These are phyloP conservation scores for Campylomormyrus tamandua DNA, from an alignment of 2,113 vertebrate genomes.

Conservation along the genomic window DNA sequence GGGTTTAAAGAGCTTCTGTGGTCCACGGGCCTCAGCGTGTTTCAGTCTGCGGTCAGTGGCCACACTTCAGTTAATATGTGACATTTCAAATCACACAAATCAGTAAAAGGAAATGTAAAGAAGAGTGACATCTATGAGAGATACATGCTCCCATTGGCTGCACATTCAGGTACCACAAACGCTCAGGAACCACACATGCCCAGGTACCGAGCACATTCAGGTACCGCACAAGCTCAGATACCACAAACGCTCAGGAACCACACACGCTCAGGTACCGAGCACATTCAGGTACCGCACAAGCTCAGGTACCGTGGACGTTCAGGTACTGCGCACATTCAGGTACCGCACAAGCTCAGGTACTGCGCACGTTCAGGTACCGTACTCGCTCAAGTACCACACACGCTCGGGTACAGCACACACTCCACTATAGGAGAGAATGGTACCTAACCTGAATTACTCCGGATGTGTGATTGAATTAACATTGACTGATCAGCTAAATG, in stretches of 20 bases:
- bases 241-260: rapidly evolving
- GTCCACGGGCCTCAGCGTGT: not conserved
- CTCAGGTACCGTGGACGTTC: not conserved
- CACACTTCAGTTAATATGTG: not conserved
- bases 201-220: not conserved
- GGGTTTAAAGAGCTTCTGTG: not conserved
- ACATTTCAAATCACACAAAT: not conserved
- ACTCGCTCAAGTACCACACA: not conserved
- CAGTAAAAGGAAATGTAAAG: not conserved
- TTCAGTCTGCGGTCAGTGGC: not conserved
- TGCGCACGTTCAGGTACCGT: not conserved
- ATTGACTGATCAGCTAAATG: not conserved
- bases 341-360: not conserved
- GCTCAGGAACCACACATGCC: not conserved
- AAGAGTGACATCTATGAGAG: not conserved
- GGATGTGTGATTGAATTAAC: not conserved
- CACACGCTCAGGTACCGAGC: too few species aligned
- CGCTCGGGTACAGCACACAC: not conserved
- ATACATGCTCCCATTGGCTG: not conserved
- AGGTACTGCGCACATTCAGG: not conserved
- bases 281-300: too few species aligned
- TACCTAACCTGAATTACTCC: not conserved
- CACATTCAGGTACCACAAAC: not conserved
- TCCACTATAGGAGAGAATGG: not conserved
- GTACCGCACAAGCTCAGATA: not conserved